Conservation (phyloP, 2,888 invertebrate genomes). For the Chloroclystis v-ata region DNA sequence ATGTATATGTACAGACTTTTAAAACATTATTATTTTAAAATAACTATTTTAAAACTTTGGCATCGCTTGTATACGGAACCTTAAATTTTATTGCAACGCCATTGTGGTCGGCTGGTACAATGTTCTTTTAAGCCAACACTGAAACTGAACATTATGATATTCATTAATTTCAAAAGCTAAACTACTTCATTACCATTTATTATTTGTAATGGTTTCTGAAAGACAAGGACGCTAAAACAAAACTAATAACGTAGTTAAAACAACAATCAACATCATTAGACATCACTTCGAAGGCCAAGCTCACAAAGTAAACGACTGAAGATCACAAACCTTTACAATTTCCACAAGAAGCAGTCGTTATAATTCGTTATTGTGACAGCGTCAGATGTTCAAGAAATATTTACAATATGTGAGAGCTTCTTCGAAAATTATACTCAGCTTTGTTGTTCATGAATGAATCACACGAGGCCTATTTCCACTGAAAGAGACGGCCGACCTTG, state of each 20-base stretch:
- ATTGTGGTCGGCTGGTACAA: too few species aligned
- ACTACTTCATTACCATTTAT: conserved; percentile 5
- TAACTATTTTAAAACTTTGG: too few species aligned
- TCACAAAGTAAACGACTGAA: conserved; percentile 2
- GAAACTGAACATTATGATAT: too few species aligned
- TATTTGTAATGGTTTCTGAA: conserved; percentile 5
- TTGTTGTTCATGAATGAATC: conserved; percentile 28
- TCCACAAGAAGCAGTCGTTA: conserved; percentile 9
- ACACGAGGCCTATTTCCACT: conserved; percentile 19
- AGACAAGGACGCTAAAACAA: conserved; percentile 13
- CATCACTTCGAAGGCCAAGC: not conserved
- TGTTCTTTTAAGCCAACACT: conserved; percentile 1
- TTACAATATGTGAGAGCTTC: conserved; percentile 29
- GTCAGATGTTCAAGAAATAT: conserved; percentile 24
- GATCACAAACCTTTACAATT: conserved; percentile 8
- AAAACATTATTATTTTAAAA: too few species aligned
- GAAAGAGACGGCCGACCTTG: conserved; percentile 17
- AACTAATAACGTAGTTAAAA: conserved; percentile 11
- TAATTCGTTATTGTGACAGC: conserved; percentile 27
- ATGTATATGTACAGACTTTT: too few species aligned
- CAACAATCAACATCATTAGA: conserved; percentile 13
- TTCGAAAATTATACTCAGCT: conserved; percentile 26
- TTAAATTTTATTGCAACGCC: too few species aligned
- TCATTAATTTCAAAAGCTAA: too few species aligned
- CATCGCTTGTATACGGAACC: too few species aligned